These are phyloP conservation scores for Alectura lathami DNA, from an alignment of 2,113 vertebrate genomes.

Conservation along the genomic window DNA sequence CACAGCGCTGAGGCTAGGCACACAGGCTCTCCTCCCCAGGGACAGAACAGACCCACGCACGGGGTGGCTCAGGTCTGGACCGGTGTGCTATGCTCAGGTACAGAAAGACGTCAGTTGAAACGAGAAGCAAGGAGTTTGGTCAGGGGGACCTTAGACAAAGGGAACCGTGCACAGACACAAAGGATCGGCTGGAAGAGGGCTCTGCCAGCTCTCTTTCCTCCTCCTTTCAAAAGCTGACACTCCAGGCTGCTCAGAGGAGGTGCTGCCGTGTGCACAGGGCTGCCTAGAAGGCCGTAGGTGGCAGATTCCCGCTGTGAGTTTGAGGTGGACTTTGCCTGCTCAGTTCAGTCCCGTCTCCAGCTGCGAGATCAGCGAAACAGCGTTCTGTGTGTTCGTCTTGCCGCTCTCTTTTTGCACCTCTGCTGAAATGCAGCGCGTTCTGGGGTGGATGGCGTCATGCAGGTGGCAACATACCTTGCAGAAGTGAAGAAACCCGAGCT, in stretches of 20 bases:
- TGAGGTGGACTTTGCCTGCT: not conserved
- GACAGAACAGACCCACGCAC: not conserved
- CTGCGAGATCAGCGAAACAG: not conserved
- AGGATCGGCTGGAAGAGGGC: not conserved
- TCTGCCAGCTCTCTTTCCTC: not conserved
- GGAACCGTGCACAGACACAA: not conserved
- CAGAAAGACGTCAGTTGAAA: not conserved
- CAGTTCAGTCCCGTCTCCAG: not conserved
- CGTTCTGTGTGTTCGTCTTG: not conserved
- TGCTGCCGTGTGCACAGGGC: not conserved
- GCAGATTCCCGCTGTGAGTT: not conserved
- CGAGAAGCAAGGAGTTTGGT: not conserved
- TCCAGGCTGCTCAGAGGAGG: not conserved
- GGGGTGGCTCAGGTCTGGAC: not conserved
- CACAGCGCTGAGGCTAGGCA: not conserved
- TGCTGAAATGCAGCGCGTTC: not conserved
- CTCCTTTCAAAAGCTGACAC: not conserved
- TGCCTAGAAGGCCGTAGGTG: not conserved
- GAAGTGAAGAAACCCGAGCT: not conserved
- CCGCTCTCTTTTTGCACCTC: not conserved
- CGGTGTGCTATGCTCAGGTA: not conserved
- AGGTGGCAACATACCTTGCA: not conserved
- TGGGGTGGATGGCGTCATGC: not conserved
- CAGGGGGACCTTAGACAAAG: conserved; percentile 11
- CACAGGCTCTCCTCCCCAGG: not conserved